phyloP scores from a whole-genome alignment of 2,797 vertebrate species.

The Tamandua tetradactyla region DNA sequence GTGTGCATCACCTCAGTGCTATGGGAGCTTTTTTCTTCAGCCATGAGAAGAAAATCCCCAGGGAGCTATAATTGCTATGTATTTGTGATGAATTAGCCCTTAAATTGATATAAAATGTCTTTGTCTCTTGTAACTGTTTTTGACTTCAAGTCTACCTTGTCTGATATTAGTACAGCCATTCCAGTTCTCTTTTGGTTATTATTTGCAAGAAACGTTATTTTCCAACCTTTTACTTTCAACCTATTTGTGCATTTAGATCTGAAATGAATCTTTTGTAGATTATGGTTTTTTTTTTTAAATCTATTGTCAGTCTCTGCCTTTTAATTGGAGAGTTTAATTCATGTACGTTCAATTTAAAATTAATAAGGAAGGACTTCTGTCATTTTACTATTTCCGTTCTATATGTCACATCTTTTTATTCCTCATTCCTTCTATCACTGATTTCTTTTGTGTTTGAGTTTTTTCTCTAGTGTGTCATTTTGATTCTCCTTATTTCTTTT shows the following conservation, averaged over 20 bases:
- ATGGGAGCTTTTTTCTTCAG: background rate
- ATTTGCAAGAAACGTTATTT: background rate
- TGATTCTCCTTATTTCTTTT: background rate
- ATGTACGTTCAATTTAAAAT: background rate
- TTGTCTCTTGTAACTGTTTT: no score
- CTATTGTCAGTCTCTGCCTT: background rate
- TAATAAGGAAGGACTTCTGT: background rate
- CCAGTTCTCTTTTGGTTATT: background rate
- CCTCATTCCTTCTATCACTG: background rate
- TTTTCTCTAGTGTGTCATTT: background rate
- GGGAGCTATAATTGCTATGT: background rate
- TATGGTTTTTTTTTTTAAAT: no score
- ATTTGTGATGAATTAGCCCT: background rate
- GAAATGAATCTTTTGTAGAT: background rate
- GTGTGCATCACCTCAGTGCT: background rate
- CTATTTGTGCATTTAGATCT: background rate
- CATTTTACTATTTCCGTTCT: no score
- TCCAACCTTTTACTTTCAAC: background rate
- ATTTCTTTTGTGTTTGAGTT: background rate
- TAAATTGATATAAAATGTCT: background rate
- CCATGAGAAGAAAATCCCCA: constrained; percentile 19
- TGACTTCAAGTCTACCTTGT: no score
- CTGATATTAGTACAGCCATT: no score
- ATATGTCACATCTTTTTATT: no score
- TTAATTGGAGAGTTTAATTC: background rate